Conservation (phyloP, 2,888 invertebrate species). For the Spodoptera exigua region DNA sequence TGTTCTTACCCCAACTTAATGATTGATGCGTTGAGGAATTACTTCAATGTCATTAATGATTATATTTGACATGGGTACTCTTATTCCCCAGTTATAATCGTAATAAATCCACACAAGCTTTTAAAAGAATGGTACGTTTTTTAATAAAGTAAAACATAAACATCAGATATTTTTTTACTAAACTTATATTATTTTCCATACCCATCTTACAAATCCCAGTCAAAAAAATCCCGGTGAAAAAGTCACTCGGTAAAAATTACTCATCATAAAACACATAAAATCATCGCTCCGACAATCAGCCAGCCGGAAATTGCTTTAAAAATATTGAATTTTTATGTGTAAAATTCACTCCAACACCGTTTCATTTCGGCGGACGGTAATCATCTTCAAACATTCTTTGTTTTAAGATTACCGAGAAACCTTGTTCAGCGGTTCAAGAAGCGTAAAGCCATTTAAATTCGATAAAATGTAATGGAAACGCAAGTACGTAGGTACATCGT, state of each 20-base stretch:
- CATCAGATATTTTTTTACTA: not conserved
- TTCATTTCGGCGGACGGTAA: constrained; percentile 27
- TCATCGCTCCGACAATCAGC: constrained; percentile 20
- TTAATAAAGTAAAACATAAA: no score
- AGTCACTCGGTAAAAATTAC: constrained; percentile 2
- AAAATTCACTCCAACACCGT: constrained; percentile 26
- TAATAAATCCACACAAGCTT: no score
- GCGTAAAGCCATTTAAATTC: constrained; percentile 39
- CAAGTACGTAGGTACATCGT: constrained; percentile 44
- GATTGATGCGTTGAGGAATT: constrained; percentile 77
- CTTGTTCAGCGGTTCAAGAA: constrained; percentile 6
- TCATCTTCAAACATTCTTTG: constrained; percentile 20
- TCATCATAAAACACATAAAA: constrained; percentile 38
- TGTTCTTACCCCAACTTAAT: constrained; percentile 70
- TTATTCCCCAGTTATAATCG: constrained; percentile 37
- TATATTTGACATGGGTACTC: constrained; percentile 47
- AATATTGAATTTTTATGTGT: constrained; percentile 45
- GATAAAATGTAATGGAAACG: constrained; percentile 32
- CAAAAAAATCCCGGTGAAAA: constrained; percentile 8
- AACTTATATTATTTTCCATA: not conserved
- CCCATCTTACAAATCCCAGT: not conserved
- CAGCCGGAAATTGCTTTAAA: constrained; percentile 40
- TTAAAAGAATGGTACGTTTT: no score
- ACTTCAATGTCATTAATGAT: constrained; percentile 71
- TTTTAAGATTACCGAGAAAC: constrained; percentile 15